A percentile compares a stretch with the other conserved stretches of the same genome.
These are phyloP conservation scores for Oscheius myriophilus DNA, from an alignment of 2,888 invertebrate genomes.

Conservation along the genomic window DNA sequence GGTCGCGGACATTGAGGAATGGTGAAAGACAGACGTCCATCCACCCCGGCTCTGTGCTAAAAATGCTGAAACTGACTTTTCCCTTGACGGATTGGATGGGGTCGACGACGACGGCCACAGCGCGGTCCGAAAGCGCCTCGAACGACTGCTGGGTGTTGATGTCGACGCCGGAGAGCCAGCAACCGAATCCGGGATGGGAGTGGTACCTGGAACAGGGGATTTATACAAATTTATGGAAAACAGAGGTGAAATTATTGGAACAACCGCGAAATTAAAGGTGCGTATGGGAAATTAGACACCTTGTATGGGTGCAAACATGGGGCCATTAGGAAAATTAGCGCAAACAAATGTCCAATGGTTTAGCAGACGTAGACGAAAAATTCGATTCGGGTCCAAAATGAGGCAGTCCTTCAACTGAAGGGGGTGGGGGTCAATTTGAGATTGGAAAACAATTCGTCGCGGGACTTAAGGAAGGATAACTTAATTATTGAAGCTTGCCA, in stretches of 20 bases:
- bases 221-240: no score
- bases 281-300: not conserved
- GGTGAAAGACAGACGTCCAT: no score
- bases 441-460: no score
- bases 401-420: no score
- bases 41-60: not conserved
- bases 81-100: conserved; percentile 99
- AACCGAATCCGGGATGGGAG: conserved; percentile 99
- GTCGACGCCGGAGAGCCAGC: conserved; percentile 95
- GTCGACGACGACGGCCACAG: conserved; percentile 98
- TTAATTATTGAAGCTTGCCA: no score
- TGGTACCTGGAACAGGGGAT: conserved; percentile 77
- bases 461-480: no score
- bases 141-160: conserved; percentile 99
- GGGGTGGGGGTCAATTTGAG: no score
- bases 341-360: not conserved
- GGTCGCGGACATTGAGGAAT: no score
- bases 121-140: conserved; percentile 95
- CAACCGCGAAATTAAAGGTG: not conserved
- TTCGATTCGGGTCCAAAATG: no score
- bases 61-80: conserved; percentile 56
- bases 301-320: not conserved
- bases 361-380: not conserved
- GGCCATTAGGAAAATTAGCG: not conserved
- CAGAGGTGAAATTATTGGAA: not conserved